Base-by-base conservation (phyloP, 2,888 invertebrate species). In the Papilio elwesi region DNA sequence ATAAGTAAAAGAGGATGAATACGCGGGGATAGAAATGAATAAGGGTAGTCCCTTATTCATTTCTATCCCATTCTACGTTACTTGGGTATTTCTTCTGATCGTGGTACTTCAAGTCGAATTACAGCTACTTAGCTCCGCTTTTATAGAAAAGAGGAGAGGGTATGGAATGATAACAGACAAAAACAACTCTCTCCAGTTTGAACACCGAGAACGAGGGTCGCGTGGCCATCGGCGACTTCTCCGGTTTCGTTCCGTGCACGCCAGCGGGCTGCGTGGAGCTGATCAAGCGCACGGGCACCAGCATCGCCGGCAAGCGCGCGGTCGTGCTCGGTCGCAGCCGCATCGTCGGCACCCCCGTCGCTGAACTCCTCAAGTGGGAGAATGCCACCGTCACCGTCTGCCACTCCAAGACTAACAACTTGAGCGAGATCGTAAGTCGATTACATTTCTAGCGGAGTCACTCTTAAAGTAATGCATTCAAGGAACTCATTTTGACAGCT, bases 341-440 rank as follows among this genome's bases (percentile, higher is more conserved):
- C 91, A 99, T 99, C 84, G 99, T 99, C 1, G 99, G 99, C 59
- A 98, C 98, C 0, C 99, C 99, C 0, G 97, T 97, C 76, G 95
- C 99, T 0, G 98, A 99, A 88, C 94, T 99, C 48, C 95, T 99
- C 52, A 98, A 98, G 88, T 99, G 99, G 99, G 96, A 98, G 79
- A 95, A 99, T 88, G 99, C 98, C 0, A 99, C 99, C 0, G 99
- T 99, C 6, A 99, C 99, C 0, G 96, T 98, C 52, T 99, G 99
- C 83, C 99, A 99, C 90, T 99, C 99, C 0, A 97, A 96, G 91
- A 99, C 99, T 0, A 96, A 95, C 82, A 95, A 98, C 88, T 91
- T 99, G 74, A 95, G 95, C 71, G 95, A 95, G 87, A 95, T 97
- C 83, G 97, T 97, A 84, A 85, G 93, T 87, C 9, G 0, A 13